Conservation (phyloP, 2,797 vertebrate species). For the Centropyge bicolor region DNA sequence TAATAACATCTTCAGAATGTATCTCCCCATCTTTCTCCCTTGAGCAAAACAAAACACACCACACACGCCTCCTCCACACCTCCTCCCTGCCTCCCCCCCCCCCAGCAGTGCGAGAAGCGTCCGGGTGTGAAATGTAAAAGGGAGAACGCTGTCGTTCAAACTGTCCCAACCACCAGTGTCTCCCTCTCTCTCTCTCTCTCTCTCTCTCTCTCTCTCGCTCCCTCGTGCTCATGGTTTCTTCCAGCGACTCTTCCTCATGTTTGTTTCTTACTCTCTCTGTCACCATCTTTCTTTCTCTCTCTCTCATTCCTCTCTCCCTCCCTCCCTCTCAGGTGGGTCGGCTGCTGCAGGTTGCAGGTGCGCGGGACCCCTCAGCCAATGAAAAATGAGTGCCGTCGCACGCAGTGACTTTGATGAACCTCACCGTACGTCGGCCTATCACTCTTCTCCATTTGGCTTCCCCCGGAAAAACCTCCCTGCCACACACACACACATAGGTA, state of each 20-base stretch:
- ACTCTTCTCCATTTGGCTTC: conserved; percentile 99
- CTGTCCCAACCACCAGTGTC: conserved; percentile 80
- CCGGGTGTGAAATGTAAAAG: conserved; percentile 99
- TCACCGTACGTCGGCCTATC: conserved; percentile 90
- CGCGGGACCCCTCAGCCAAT: conserved; percentile 91
- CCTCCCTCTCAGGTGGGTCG: conserved; percentile 92
- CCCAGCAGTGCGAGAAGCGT: conserved; percentile 82
- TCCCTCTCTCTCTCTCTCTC: conserved; percentile 21
- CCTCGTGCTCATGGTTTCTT: conserved; percentile 44
- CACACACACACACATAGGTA: conserved; percentile 13
- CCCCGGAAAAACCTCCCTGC: conserved; percentile 77
- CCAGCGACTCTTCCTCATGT: conserved; percentile 56
- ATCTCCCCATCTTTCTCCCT: conserved; percentile 81
- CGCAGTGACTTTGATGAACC: conserved; percentile 99
- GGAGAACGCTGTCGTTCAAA: conserved; percentile 94
- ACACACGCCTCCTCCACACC: conserved; percentile 53
- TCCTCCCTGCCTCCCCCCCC: conserved; percentile 40
- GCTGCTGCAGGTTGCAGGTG: conserved; percentile 94
- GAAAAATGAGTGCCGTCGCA: conserved; percentile 96
- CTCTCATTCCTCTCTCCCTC: background rate
- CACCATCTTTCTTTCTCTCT: conserved; percentile 16
- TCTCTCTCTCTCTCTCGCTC: conserved; percentile 1
- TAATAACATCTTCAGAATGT: conserved; percentile 83
- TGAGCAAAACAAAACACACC: conserved; percentile 79
- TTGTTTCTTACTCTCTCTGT: conserved; percentile 57